Evolutionary conservation across 2,888 invertebrate species (phyloP), one percentile per base, ranked within the genome.

Genomic region (Micoletzkya japonica): DNA sequence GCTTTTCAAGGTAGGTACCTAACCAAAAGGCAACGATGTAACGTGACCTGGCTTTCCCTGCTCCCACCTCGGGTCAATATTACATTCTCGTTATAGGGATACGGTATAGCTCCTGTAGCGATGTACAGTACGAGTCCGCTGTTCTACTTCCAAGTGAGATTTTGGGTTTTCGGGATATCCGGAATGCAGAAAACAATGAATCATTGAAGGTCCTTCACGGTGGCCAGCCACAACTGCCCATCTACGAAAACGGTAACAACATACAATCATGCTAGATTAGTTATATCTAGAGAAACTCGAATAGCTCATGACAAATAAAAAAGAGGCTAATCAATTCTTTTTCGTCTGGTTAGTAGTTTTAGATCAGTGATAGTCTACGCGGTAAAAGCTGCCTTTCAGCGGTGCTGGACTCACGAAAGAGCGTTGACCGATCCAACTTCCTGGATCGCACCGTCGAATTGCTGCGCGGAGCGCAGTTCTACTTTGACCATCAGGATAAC

Each of bases 1-100:
- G 3, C 20, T 75, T 49, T 70, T 71, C 59, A 64, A 63, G 34
- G 72, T 76, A 3, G n/a, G n/a, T n/a, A n/a, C n/a, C n/a, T n/a
- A n/a, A n/a, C n/a, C n/a, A n/a, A n/a, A n/a, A n/a, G n/a, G n/a
- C n/a, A n/a, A n/a, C n/a, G n/a, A n/a, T n/a, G n/a, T n/a, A n/a
- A n/a, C n/a, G n/a, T n/a, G n/a, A n/a, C n/a, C n/a, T n/a, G n/a
- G n/a, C 39, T 39, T 17, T 39, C 20, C 20, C 4, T 32, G 1
- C 3, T 20, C 20, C 20, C 4, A 24, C 20, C 4, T 50, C 50
- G 39, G 28, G 59, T 59, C 32, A 59, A 59, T 24, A 26, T 2
- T 10, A 36, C 39, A 26, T 28, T 59, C 59, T 24, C 59, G 14
- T 37, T 37, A 37, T 59, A 26, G 14, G 26, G 39, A 59, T 59